phyloP scores from a whole-genome alignment of 2,797 vertebrate genomes.

The Cyclopterus lumpus region DNA sequence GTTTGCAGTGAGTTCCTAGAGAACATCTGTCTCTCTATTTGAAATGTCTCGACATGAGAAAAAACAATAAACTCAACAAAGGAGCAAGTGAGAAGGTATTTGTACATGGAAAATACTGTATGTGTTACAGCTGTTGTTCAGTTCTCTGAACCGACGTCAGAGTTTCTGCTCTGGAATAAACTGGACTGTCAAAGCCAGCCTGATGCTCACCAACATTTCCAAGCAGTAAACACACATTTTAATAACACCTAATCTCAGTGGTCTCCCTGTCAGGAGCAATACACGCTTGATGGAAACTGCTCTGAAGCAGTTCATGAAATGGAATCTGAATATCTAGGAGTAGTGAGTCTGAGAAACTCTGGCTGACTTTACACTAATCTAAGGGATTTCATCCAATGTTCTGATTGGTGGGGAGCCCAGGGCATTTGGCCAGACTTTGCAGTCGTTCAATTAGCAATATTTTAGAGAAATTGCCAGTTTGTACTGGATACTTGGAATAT shows the following conservation, averaged over 20 bases:
- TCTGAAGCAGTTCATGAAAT: slow-evolving; percentile 29
- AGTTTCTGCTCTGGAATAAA: slow-evolving; percentile 29
- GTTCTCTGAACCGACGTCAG: slow-evolving; percentile 24
- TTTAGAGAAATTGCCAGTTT: slow-evolving; percentile 1
- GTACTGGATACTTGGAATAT: not conserved
- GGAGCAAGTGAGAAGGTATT: slow-evolving; percentile 18
- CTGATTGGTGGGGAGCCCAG: not conserved
- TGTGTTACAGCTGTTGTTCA: slow-evolving; percentile 2
- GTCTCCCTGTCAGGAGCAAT: slow-evolving; percentile 39
- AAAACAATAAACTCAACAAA: slow-evolving; percentile 41
- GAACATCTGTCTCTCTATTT: slow-evolving; percentile 32
- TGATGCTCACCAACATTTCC: slow-evolving; percentile 20
- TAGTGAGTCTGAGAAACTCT: slow-evolving; percentile 15
- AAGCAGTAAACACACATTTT: slow-evolving; percentile 55
- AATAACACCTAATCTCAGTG: slow-evolving; percentile 47
- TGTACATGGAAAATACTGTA: slow-evolving; percentile 26
- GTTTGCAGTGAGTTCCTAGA: slow-evolving; percentile 57
- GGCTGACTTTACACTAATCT: slow-evolving; percentile 3
- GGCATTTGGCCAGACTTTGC: not conserved
- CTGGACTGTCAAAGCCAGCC: slow-evolving; percentile 25
- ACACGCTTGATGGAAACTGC: slow-evolving; percentile 21
- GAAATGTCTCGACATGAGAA: slow-evolving; percentile 34
- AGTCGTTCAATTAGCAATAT: slow-evolving; percentile 1
- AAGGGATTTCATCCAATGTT: not conserved
- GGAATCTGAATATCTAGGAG: slow-evolving; percentile 20